These are phyloP conservation scores for Tenrec ecaudatus DNA, from an alignment of 2,113 vertebrate genomes.

Conservation along the genomic window DNA sequence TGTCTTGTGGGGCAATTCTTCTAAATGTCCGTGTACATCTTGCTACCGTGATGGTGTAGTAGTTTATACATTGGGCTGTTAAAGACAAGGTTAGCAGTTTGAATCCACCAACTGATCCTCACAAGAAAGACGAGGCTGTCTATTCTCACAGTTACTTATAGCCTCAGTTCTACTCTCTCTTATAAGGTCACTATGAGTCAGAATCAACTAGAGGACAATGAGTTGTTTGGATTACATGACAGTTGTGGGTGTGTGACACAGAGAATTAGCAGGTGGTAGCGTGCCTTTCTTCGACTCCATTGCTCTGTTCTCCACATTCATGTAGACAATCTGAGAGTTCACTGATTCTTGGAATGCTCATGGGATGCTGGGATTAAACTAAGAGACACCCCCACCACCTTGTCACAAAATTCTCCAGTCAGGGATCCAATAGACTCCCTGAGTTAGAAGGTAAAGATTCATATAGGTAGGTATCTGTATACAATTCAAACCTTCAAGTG, in stretches of 20 bases:
- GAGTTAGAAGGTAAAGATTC: background rate
- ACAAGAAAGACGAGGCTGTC: no score
- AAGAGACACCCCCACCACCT: no score
- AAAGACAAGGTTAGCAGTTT: no score
- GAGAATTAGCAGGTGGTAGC: background rate
- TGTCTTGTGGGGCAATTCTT: rapidly evolving
- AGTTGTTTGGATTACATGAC: no score
- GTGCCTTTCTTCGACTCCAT: background rate
- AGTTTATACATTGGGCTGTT: no score
- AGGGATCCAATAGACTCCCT: background rate
- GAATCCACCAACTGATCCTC: no score
- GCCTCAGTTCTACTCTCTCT: no score
- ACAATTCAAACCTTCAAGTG: background rate
- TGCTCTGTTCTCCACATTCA: background rate
- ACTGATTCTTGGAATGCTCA: background rate
- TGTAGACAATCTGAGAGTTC: background rate
- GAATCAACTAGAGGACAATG: no score
- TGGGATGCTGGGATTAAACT: background rate
- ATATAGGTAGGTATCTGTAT: background rate
- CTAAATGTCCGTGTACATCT: no score
- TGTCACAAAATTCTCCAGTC: background rate
- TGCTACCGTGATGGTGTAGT: no score
- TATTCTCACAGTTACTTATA: no score
- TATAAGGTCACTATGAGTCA: no score
- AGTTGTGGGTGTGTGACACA: background rate